Conservation (phyloP, 2,888 invertebrate species). For the Orthosia cruda region DNA sequence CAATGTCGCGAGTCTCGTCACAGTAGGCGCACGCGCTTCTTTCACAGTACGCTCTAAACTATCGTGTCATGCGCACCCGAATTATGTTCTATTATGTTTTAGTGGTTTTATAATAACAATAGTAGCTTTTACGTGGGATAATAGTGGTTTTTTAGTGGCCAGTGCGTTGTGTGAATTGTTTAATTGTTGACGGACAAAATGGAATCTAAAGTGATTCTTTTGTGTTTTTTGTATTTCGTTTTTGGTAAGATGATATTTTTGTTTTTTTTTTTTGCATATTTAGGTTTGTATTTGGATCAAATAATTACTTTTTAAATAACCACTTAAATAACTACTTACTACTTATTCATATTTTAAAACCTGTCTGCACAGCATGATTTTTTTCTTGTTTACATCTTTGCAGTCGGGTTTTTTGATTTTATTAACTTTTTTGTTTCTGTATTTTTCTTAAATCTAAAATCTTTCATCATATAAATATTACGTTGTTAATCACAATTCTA, state of each 20-base stretch:
- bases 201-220: conserved; percentile 57
- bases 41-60: conserved; percentile 64
- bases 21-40: conserved; percentile 65
- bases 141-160: conserved; percentile 33
- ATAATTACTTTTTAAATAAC: no score
- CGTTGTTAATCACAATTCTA: background rate
- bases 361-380: no score
- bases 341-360: no score
- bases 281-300: background rate
- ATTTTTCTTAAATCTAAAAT: no score
- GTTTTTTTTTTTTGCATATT: background rate
- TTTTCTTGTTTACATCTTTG: no score
- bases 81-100: conserved; percentile 55
- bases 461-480: no score
- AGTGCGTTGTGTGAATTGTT: conserved; percentile 17
- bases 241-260: conserved; percentile 66
- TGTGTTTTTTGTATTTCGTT: conserved; percentile 51
- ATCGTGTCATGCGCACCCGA: conserved; percentile 67
- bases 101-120: conserved; percentile 54
- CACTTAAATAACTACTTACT: no score
- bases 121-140: conserved; percentile 28
- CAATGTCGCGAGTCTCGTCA: conserved; percentile 33
- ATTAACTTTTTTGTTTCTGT: no score
- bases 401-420: no score
- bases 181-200: conserved; percentile 50